Conservation (phyloP, 2,113 vertebrate species). For the Deroptyus accipitrinus region DNA sequence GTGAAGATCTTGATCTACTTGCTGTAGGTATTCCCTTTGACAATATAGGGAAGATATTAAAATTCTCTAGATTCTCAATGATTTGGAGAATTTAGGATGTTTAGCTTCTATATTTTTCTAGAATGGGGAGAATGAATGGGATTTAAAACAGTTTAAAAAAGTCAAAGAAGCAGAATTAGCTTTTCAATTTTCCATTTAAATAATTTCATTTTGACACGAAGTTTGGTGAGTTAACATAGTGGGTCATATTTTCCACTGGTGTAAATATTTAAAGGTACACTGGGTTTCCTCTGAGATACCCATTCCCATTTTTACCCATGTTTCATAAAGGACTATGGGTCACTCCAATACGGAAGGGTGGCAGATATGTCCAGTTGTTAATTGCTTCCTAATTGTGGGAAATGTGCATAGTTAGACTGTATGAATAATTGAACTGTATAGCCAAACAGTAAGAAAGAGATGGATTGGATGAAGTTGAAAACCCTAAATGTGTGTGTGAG, state of each 20-base stretch:
- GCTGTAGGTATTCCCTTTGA: background rate
- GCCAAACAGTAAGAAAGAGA: background rate
- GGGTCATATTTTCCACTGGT: background rate
- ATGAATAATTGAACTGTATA: background rate
- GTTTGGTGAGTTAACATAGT: background rate
- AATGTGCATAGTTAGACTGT: background rate
- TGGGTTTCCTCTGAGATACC: background rate
- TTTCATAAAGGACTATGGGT: background rate
- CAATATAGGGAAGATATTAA: background rate
- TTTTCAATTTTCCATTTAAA: background rate
- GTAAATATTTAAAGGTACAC: background rate
- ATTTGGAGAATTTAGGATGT: background rate
- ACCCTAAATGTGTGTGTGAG: background rate
- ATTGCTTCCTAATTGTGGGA: background rate
- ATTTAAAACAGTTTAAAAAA: background rate
- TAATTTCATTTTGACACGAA: background rate
- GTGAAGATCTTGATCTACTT: background rate
- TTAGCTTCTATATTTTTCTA: background rate
- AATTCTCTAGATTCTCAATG: background rate
- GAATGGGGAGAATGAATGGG: background rate
- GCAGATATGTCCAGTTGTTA: background rate
- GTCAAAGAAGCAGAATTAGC: background rate
- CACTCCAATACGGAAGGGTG: background rate
- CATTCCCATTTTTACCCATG: background rate
- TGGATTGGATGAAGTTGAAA: background rate